Evolutionary conservation across 1,140 invertebrate species (phyloP).

Genomic region (Anoplolepis gracilipes): DNA sequence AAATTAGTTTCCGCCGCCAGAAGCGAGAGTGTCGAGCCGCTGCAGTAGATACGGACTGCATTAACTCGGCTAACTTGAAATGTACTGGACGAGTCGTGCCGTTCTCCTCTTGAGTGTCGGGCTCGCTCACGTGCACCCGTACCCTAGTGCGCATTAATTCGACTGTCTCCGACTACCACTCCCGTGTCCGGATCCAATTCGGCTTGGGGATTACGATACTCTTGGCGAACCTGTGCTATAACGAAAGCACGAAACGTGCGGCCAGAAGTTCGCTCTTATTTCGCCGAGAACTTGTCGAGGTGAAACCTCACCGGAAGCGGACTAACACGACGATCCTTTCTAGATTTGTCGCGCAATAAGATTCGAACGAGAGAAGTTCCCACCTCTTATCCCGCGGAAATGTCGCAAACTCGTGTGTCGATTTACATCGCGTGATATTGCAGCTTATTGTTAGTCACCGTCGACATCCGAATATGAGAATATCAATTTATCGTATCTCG

Average conservation of each 20-base stretch:
- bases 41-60: slow-evolving; percentile 12
- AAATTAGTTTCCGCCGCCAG: slow-evolving; percentile 40
- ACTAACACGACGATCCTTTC: slow-evolving; percentile 24
- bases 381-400: slow-evolving; percentile 13
- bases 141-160: slow-evolving; percentile 31
- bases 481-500: slow-evolving; percentile 4
- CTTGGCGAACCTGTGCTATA: not conserved
- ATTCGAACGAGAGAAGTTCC: slow-evolving; percentile 2
- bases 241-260: slow-evolving; percentile 9
- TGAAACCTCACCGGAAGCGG: slow-evolving; percentile 2
- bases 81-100: not conserved
- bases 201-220: slow-evolving; percentile 30
- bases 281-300: slow-evolving; percentile 20
- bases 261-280: slow-evolving; percentile 35
- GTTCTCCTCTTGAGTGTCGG: too few relatives aligned
- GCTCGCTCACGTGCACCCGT: slow-evolving; percentile 1
- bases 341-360: slow-evolving; percentile 17
- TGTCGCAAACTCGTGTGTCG: not conserved
- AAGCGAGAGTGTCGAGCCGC: not conserved
- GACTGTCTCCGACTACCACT: slow-evolving; percentile 11
- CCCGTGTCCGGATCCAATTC: not conserved
- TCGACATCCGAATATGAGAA: not conserved
- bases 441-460: not conserved
- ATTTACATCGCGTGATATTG: not conserved
- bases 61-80: slow-evolving; percentile 19